phyloP scores from a whole-genome alignment of 1,140 invertebrate genomes.

The Sitophilus oryzae region DNA sequence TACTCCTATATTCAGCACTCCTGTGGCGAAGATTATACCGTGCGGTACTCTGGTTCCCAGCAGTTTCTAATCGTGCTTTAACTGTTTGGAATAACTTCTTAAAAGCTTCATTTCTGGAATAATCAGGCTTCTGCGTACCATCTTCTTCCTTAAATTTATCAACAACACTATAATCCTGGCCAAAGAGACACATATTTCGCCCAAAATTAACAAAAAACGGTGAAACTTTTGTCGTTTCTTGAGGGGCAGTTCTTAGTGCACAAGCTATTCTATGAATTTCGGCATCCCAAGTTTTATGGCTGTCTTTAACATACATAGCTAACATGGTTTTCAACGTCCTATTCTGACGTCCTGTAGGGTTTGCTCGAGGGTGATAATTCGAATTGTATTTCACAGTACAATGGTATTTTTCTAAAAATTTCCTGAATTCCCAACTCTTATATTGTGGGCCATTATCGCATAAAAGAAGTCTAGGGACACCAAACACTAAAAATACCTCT shows the following conservation, averaged over 20 bases:
- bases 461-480: constrained; percentile 4
- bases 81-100: too few species aligned
- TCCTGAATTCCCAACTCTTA: background rate
- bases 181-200: constrained; percentile 9
- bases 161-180: constrained; percentile 1
- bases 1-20: background rate
- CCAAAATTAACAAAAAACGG: constrained; percentile 26
- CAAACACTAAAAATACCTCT: constrained; percentile 12
- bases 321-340: constrained; percentile 31
- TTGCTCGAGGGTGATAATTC: too few species aligned
- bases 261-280: constrained; percentile 25
- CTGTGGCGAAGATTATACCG: constrained; percentile 9
- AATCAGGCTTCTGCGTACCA: background rate
- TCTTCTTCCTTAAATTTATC: background rate
- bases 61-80: background rate
- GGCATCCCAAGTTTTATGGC: constrained; percentile 35
- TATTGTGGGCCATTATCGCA: constrained; percentile 18
- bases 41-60: background rate
- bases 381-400: too few species aligned
- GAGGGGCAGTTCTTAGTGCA: constrained; percentile 31
- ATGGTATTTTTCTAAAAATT: too few species aligned
- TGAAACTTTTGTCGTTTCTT: constrained; percentile 32
- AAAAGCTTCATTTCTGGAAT: background rate
- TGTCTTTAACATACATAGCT: constrained; percentile 26
- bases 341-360: constrained; percentile 31